A percentile compares a stretch with the other conserved stretches of the same genome.
Conservation (phyloP, 2,888 invertebrate genomes). For the Oscheius myriophilus region DNA sequence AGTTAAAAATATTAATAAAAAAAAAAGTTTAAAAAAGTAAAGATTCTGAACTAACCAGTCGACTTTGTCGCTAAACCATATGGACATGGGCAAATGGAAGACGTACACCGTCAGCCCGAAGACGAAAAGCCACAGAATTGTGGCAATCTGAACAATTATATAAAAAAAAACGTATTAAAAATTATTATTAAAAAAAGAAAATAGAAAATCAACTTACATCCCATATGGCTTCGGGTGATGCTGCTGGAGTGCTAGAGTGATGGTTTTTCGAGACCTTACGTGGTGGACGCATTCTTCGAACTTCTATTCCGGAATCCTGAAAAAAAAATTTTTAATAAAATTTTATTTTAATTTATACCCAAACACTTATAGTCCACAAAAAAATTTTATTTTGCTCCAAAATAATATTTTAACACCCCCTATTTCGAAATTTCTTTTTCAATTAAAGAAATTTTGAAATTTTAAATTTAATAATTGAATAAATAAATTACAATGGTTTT, state of each 20-base stretch:
- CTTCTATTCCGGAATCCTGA: slow-evolving; percentile 27
- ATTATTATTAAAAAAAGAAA: not conserved
- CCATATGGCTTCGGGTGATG: slow-evolving; percentile 9
- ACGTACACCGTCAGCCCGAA: slow-evolving; percentile 17
- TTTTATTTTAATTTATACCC: no score
- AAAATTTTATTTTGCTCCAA: no score
- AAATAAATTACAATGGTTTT: no score
- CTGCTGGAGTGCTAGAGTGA: not conserved
- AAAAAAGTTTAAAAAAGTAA: not conserved
- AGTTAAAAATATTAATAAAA: no score
- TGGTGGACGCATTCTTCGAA: slow-evolving; percentile 20
- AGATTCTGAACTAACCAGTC: slow-evolving; percentile 18
- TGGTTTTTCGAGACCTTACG: not conserved
- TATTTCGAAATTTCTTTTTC: no score
- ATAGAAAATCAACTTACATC: slow-evolving; percentile 9
- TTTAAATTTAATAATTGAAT: not conserved
- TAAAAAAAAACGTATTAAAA: not conserved
- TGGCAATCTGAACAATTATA: slow-evolving; percentile 13
- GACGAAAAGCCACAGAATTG: slow-evolving; percentile 22
- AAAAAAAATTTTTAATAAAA: not conserved
- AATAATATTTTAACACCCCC: no score
- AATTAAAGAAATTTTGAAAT: not conserved
- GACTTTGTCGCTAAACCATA: slow-evolving; percentile 28
- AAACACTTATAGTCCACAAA: no score
- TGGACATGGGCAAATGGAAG: slow-evolving; percentile 26